Conservation (phyloP, 2,888 invertebrate species). For the Hydrotaea diabolus region DNA sequence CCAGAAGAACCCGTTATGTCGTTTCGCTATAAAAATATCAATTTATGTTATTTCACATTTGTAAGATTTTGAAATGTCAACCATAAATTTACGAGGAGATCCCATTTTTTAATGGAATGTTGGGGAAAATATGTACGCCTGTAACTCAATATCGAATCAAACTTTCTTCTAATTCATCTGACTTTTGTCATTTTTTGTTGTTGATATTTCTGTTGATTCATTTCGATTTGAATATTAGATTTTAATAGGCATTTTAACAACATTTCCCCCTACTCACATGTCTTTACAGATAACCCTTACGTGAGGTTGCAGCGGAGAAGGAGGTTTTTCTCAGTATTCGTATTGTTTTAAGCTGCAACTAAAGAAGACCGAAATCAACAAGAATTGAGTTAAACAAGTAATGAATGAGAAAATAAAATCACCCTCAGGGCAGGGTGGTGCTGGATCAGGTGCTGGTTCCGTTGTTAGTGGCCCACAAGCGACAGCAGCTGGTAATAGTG, state of each 20-base stretch:
- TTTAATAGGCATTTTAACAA: no score
- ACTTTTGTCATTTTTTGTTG: no score
- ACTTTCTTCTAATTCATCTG: no score
- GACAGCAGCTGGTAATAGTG: conserved; percentile 47
- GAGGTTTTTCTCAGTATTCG: conserved; percentile 69
- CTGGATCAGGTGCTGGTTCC: conserved; percentile 66
- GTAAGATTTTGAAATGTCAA: no score
- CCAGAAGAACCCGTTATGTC: no score
- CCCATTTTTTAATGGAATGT: no score
- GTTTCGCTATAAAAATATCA: no score
- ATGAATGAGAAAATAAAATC: conserved; percentile 80
- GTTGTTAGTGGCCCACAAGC: conserved; percentile 64
- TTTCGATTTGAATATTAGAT: neutral
- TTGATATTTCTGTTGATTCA: neutral
- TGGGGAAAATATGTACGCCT: no score
- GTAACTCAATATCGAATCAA: no score
- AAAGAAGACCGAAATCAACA: conserved; percentile 68
- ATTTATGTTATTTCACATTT: no score
- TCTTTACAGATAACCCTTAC: conserved; percentile 68
- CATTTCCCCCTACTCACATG: no score
- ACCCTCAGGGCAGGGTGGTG: conserved; percentile 78
- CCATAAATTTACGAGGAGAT: no score
- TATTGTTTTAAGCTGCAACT: conserved; percentile 70
- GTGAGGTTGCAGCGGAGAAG: conserved; percentile 71
- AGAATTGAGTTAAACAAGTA: conserved; percentile 69